phyloP scores from a whole-genome alignment of 1,140 invertebrate genomes.

The Drosophila pectinifera region DNA sequence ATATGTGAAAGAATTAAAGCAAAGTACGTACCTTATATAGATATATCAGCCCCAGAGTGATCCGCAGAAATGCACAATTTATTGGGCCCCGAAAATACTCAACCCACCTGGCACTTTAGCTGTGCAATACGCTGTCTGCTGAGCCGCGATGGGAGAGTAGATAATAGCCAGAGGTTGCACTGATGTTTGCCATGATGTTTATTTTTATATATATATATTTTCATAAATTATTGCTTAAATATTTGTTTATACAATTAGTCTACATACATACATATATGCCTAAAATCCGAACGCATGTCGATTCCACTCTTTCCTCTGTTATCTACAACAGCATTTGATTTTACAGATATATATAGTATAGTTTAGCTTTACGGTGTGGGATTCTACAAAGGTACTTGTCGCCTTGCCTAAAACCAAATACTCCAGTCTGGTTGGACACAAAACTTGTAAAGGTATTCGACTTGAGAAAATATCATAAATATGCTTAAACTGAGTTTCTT shows the following conservation, averaged over 20 bases:
- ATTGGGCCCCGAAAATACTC: too few species aligned
- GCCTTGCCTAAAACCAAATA: slow-evolving; percentile 44
- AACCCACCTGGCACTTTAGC: slow-evolving; percentile 1
- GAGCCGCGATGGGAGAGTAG: not conserved
- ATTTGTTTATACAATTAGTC: slow-evolving; percentile 77
- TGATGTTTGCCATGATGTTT: slow-evolving; percentile 3
- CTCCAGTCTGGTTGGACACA: slow-evolving; percentile 34
- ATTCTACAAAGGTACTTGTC: slow-evolving; percentile 46
- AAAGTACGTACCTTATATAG: too few species aligned
- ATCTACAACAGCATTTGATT: slow-evolving; percentile 52
- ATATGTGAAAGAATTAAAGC: too few species aligned
- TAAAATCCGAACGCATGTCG: slow-evolving; percentile 41
- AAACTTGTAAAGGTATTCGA: slow-evolving; percentile 49
- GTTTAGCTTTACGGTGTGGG: slow-evolving; percentile 25
- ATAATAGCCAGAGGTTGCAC: slow-evolving; percentile 2
- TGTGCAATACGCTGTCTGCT: not conserved
- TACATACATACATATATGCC: slow-evolving; percentile 57
- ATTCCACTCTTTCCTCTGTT: slow-evolving; percentile 20
- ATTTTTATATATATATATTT: slow-evolving; percentile 60
- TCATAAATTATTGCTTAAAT: slow-evolving; percentile 80
- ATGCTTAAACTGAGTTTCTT: slow-evolving; percentile 24
- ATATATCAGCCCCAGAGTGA: too few species aligned
- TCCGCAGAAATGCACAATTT: too few species aligned
- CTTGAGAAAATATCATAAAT: slow-evolving; percentile 42
- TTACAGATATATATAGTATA: slow-evolving; percentile 38